Conservation (phyloP, 2,113 vertebrate genomes). For the Sylvicapra grimmia region DNA sequence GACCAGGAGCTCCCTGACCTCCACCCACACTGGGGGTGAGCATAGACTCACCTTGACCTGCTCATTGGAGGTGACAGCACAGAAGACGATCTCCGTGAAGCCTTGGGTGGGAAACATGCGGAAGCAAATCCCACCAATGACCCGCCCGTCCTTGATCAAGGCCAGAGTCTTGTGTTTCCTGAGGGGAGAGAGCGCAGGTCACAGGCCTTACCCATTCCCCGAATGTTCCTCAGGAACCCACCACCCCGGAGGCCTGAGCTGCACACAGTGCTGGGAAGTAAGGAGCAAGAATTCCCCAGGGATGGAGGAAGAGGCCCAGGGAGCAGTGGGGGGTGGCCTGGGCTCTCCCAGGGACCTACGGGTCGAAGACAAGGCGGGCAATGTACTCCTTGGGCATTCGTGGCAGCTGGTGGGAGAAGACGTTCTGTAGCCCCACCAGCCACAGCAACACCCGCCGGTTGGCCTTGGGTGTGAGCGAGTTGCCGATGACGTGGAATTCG, state of each 20-base stretch:
- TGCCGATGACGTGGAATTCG: constrained; percentile 98
- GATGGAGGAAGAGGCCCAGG: neutral
- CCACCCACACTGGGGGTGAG: neutral
- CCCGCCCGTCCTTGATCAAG: constrained; percentile 96
- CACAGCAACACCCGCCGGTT: constrained; percentile 99
- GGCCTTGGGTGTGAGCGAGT: constrained; percentile 96
- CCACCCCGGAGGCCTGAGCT: neutral
- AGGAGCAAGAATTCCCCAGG: neutral
- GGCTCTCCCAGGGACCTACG: constrained; percentile 80
- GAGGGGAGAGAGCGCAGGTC: constrained; percentile 22
- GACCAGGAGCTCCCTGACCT: neutral
- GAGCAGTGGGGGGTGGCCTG: neutral
- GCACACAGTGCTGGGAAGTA: neutral
- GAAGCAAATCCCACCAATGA: constrained; percentile 98
- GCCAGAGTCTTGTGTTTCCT: constrained; percentile 99
- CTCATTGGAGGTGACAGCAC: constrained; percentile 97
- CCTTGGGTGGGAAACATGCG: constrained; percentile 99
- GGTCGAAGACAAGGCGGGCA: constrained; percentile 97
- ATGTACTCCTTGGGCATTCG: constrained; percentile 99
- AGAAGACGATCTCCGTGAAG: constrained; percentile 99
- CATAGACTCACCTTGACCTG: constrained; percentile 91
- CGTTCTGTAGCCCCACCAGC: constrained; percentile 97
- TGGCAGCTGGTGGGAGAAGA: constrained; percentile 98
- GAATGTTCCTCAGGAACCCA: neutral
- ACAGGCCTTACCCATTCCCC: neutral